Base-by-base conservation (phyloP, 2,797 vertebrate genomes). In the Anableps anableps region DNA sequence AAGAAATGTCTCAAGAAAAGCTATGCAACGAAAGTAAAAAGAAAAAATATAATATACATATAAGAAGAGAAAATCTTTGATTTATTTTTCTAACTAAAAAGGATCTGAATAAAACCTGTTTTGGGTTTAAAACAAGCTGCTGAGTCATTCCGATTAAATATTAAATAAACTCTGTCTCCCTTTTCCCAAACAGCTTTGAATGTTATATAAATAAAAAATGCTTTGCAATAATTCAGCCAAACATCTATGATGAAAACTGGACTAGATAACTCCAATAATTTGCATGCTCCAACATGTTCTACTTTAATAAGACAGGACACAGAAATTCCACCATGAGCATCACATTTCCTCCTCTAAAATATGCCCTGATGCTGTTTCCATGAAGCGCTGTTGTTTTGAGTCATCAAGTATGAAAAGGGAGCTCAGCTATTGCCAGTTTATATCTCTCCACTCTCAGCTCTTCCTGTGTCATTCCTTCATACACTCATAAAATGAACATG, bases 361-460 rank as follows among this genome's bases (percentile, higher is more conserved):
- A 53, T 31, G 55, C 45, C 45, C 34, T 2, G 62, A 26, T 23
- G 83, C 48, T 7, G 83, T 70, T 38, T 84, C 75, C 78, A 79
- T 85, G 85, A 86, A 71, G 80, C 3, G 64, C 75, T 82, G 80
- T 36, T 79, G 77, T 83, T 86, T 78, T 70, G 88, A 88, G 31
- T 71, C 71, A 43, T 47, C 26, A 19, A 77, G 89, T 62, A 29
- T 86, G 85, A 84, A 83, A 86, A 60, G 58, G 0, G 36, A 51
- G 31, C 62, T 26, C 7, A 26, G 50, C 41, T 78, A 74, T 75
- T 45, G 48, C 29, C 3, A 0, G 29, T 71, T 71, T 51, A 3
- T 16, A 5, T 75, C 66, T 64, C 3, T 14, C 60, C 72, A 23
- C 78, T 88, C 70, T 83, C 66, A 26, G 75, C 77, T 74, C 26